These are phyloP conservation scores for Lypha dubia DNA, from an alignment of 2,888 invertebrate genomes.

Conservation along the genomic window DNA sequence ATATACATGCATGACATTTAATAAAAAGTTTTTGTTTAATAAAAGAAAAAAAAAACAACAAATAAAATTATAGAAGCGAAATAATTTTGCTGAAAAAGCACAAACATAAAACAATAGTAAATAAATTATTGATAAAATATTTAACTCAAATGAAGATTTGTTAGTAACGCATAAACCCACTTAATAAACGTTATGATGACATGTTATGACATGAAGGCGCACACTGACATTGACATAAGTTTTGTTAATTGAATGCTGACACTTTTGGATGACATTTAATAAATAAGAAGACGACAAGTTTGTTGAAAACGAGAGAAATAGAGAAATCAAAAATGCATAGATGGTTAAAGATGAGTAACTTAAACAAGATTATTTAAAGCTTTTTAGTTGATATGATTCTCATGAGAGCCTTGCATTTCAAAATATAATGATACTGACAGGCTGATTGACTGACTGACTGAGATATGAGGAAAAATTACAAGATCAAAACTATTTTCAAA, in stretches of 20 bases:
- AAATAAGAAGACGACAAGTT: conserved; percentile 50
- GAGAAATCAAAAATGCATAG: conserved; percentile 37
- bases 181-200: conserved; percentile 64
- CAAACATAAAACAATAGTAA: neutral
- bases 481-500: conserved; percentile 51
- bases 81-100: conserved; percentile 25
- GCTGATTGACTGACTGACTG: conserved; percentile 61
- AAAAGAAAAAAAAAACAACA: neutral
- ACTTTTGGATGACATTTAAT: conserved; percentile 61
- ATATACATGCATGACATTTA: conserved; percentile 66
- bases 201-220: conserved; percentile 67
- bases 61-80: conserved; percentile 8
- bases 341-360: conserved; percentile 9
- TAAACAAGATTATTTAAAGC: conserved; percentile 47
- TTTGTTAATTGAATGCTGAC: conserved; percentile 47
- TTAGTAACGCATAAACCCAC: conserved; percentile 64
- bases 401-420: conserved; percentile 20
- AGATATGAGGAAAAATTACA: conserved; percentile 32
- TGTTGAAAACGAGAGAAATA: conserved; percentile 52
- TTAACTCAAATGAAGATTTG: conserved; percentile 27
- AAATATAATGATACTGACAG: conserved; percentile 49
- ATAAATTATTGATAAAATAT: neutral
- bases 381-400: conserved; percentile 17
- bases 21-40: neutral
- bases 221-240: conserved; percentile 66